Conservation (phyloP, 2,113 vertebrate genomes). For the Sebastes fasciatus region DNA sequence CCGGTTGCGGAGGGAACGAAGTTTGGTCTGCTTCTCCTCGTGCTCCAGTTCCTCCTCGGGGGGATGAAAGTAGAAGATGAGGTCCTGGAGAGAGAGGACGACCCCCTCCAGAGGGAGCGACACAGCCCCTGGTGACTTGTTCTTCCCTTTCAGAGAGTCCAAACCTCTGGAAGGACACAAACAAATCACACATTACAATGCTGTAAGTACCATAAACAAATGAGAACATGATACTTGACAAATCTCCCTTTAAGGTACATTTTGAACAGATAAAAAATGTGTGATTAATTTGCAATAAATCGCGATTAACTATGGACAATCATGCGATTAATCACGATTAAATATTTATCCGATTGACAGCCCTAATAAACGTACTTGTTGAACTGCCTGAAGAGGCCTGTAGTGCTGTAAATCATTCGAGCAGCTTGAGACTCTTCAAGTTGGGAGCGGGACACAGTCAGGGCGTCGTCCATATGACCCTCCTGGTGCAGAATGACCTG, state of each 20-base stretch:
- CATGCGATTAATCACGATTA: no score
- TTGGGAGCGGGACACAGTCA: conserved; percentile 91
- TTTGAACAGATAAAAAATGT: no score
- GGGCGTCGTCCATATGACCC: conserved; percentile 93
- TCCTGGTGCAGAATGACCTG: conserved; percentile 95
- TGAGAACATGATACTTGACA: neutral
- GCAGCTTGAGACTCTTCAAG: conserved; percentile 93
- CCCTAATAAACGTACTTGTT: conserved; percentile 84
- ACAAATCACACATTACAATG: neutral
- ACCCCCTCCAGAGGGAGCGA: conserved; percentile 89
- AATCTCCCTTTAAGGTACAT: no score
- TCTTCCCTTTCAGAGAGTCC: conserved; percentile 90
- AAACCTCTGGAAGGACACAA: conserved; percentile 81
- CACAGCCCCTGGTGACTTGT: conserved; percentile 79
- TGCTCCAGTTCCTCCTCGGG: conserved; percentile 93
- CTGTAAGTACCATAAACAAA: neutral
- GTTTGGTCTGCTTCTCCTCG: conserved; percentile 93
- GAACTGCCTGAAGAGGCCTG: conserved; percentile 91
- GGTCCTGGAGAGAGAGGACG: conserved; percentile 92
- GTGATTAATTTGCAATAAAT: no score
- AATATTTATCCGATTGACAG: no score
- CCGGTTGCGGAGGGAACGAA: conserved; percentile 91
- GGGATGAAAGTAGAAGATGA: conserved; percentile 92
- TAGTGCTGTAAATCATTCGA: conserved; percentile 93
- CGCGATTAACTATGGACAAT: no score